Evolutionary conservation across 2,113 vertebrate species (phyloP), one percentile per base, ranked within the genome.

Genomic region (Dromas ardeola): DNA sequence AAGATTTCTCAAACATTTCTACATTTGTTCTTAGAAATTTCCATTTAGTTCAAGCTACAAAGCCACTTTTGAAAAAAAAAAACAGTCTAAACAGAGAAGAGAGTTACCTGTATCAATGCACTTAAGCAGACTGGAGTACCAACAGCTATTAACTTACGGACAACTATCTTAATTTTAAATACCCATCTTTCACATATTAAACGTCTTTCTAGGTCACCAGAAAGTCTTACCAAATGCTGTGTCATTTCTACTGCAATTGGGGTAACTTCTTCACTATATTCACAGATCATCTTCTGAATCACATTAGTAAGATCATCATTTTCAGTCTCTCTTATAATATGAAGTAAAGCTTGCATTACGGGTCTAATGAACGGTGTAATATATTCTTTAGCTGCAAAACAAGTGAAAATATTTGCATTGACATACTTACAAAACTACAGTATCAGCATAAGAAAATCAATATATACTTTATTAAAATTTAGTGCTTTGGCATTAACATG

Each of bases 211-310:
- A 17, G 77, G 26, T 66, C 91, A 92, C 69, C 11, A 12, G 55
- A 43, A 69, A 90, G 43, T 96, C 98, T 98, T 98, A 99, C 99
- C 99, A 99, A 98, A 97, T 99, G 99, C 94, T 99, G 99, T 13
- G 99, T 99, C 99, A 99, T 99, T 98, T 99, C 99, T 93, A 99
- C 99, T 50, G 99, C 99, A 94, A 99, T 99, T 49, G 99, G 99
- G 61, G 99, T 99, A 97, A 99, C 99, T 97, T 99, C 99, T 98
- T 99, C 99, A 72, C 99, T 99, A 97, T 99, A 99, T 98, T 99
- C 99, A 96, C 99, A 99, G 97, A 99, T 99, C 99, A 99, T 99
- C 98, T 99, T 99, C 98, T 99, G 99, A 96, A 99, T 99, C 96
- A 99, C 99, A 93, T 99, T 99, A 81, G 99, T 99, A 94, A 99